Evolutionary conservation across 1,140 invertebrate species (phyloP).

Genomic region (Bacillus rossius): DNA sequence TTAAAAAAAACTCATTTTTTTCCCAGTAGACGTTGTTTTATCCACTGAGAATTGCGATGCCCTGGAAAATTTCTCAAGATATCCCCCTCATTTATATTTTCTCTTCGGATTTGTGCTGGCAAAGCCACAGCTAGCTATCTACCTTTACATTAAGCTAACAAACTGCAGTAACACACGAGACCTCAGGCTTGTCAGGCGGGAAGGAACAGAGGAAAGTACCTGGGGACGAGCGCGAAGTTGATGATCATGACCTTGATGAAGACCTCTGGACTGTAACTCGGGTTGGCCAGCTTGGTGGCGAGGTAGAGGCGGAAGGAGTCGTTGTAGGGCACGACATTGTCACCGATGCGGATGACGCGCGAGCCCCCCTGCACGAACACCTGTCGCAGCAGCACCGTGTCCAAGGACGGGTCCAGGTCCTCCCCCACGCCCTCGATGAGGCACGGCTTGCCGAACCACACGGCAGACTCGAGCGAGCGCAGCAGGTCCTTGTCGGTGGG

Average conservation of each 20-base stretch:
- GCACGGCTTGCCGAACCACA: conserved; percentile 61
- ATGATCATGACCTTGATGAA: conserved; percentile 60
- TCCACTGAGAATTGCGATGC: no score
- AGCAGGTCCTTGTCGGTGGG: conserved; percentile 62
- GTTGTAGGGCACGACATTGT: conserved; percentile 57
- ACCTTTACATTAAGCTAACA: no score
- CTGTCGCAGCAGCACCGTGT: conserved; percentile 53
- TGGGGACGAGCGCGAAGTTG: conserved; percentile 61
- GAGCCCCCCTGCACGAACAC: conserved; percentile 21
- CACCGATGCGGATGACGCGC: conserved; percentile 45
- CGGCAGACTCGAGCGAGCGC: conserved; percentile 62
- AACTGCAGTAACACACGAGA: no score
- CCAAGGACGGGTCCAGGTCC: conserved; percentile 58
- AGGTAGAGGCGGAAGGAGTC: conserved; percentile 59
- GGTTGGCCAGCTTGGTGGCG: conserved; percentile 65
- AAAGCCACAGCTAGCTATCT: no score
- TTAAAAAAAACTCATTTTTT: no score
- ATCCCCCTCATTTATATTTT: no score
- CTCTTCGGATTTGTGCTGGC: no score
- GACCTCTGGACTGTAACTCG: conserved; percentile 64
- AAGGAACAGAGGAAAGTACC: no score
- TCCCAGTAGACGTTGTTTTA: no score
- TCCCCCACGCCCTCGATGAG: conserved; percentile 56
- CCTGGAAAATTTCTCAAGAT: no score
- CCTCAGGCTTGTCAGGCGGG: no score